Base-by-base conservation (phyloP, 2,888 invertebrate genomes). In the Lobophora halterata region DNA sequence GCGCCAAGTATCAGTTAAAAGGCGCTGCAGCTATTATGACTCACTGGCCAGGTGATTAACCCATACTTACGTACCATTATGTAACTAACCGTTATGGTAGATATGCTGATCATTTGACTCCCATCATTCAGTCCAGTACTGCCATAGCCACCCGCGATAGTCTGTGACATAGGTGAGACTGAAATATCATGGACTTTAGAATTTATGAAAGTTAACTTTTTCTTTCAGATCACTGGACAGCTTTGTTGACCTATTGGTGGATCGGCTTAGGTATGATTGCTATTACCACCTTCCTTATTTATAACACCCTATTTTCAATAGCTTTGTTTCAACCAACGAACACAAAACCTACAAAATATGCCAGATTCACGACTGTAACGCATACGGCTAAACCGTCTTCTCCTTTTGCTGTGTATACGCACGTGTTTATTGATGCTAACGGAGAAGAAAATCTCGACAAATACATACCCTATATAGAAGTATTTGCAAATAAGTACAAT, bases 181-280 rank as follows among this genome's bases (percentile, higher is more conserved):
- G n/a, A n/a, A n/a, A n/a, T n/a, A n/a, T n/a, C n/a, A n/a, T n/a
- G n/a, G n/a, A n/a, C n/a, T n/a, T 14, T 7, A 28, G 4, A 16
- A 11, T n/a, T 16, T 20, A 10, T 29, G 3, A 17, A 17, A 20
- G 9, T 2, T 9, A 6, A 8, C 27, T 38, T 24, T 17, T 48
- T 1, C 44, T 77, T 80, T 35, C 81, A 87, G 86, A 74, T 50
- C 72, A 83, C 43, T 77, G 79, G 72, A 65, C 77, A n/a, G 65
- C 79, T 29, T 59, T 77, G 23, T 45, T 80, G 2, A 58, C 62
- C 2, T 80, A 77, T 48, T 81, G 75, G 79, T 86, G 83, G 82
- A 60, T 80, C 47, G 77, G 68, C 39, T 48, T 85, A 50, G 76
- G 69, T 18, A 83, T 85, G 79, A 67, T 85, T 31, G 70, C 66